Evolutionary conservation across 2,888 invertebrate species (phyloP).

Genomic region (Bhutanitis thaidina): DNA sequence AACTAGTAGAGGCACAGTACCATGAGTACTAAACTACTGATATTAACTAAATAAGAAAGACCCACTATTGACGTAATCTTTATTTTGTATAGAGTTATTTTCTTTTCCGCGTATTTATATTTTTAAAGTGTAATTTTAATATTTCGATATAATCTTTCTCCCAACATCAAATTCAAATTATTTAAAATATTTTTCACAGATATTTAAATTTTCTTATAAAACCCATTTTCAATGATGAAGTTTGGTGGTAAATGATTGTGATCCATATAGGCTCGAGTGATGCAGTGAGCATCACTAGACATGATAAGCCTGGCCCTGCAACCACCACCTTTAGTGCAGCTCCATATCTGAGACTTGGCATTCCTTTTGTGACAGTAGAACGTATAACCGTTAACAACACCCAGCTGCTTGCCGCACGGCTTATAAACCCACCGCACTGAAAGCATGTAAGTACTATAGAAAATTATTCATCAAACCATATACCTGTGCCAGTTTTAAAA

Average conservation of each 20-base stretch:
- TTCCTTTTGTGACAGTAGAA: constrained; percentile 30
- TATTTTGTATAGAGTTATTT: no score
- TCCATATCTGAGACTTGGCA: constrained; percentile 30
- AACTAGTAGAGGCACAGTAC: no score
- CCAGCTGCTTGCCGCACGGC: constrained; percentile 27
- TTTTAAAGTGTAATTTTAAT: no score
- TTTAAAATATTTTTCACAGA: no score
- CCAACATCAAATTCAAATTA: no score
- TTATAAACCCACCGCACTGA: constrained; percentile 28
- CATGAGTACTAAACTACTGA: no score
- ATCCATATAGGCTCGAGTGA: constrained; percentile 22
- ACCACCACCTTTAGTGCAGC: constrained; percentile 37
- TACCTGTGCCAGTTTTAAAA: no score
- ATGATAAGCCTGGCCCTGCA: constrained; percentile 36
- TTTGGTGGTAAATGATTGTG: constrained; percentile 32
- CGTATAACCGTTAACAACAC: constrained; percentile 31
- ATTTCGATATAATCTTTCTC: no score
- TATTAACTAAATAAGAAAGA: no score
- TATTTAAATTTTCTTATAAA: constrained; percentile 28
- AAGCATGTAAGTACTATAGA: constrained; percentile 8
- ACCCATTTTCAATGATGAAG: constrained; percentile 28
- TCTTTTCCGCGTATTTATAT: no score
- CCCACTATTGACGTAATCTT: no score
- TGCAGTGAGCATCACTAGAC: constrained; percentile 17
- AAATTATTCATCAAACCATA: no score